phyloP scores from a whole-genome alignment of 1,140 invertebrate species.

The Formica exsecta region DNA sequence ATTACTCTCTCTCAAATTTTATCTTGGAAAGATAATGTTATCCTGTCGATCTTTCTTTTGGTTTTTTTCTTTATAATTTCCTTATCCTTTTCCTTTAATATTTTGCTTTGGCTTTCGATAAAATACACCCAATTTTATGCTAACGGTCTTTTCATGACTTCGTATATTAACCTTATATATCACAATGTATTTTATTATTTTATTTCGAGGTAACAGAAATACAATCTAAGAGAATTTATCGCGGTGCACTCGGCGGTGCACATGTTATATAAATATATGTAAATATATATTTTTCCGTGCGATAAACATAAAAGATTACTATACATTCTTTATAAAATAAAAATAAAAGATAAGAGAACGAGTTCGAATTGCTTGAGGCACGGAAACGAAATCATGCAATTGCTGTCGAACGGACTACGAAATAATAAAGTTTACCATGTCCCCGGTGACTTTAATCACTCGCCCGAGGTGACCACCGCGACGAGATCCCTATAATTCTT shows the following conservation, averaged over 20 bases:
- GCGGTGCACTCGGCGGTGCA: neutral
- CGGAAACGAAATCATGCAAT: constrained; percentile 48
- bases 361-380: constrained; percentile 3
- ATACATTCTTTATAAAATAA: neutral
- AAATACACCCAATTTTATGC: neutral
- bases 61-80: neutral
- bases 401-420: constrained; percentile 35
- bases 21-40: neutral
- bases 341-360: neutral
- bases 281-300: neutral
- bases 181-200: constrained; percentile 4
- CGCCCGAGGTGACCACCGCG: constrained; percentile 43
- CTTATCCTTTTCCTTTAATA: neutral
- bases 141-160: neutral
- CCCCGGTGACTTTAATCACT: constrained; percentile 42
- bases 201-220: neutral
- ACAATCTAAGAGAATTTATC: neutral
- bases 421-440: constrained; percentile 53
- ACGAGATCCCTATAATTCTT: constrained; percentile 51
- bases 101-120: neutral
- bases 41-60: neutral
- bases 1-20: neutral
- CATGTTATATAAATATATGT: neutral
- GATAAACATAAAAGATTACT: constrained; percentile 5
- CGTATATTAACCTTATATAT: neutral